Base-by-base conservation (phyloP, 1,140 invertebrate genomes). In the Procambarus clarkii region DNA sequence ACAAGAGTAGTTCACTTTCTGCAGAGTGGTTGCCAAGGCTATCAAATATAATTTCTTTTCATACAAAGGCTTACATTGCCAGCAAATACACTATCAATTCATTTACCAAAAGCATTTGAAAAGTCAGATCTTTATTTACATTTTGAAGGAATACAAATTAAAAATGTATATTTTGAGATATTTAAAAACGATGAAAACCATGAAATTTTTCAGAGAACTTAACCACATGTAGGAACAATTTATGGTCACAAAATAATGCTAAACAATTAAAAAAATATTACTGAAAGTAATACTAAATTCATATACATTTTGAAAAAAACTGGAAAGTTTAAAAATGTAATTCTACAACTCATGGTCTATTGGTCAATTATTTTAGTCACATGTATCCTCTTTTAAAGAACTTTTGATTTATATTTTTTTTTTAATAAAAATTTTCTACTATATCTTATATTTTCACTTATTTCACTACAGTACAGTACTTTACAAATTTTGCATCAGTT, bases 71-170 rank as follows among this genome's bases (percentile, higher is more conserved):
- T 9, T 74, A 74, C 34, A 34, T 5, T 74, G 69, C 5, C 34
- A 5, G 34, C 69, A 34, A 74, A 34, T 74, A 34, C 34, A 24
- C 69, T 21, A 9, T 34, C 24, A 34, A 34, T 74, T 34, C n/a
- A 74, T 74, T 9, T 21, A 74, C 69, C 24, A 74, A 74, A 34
- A 74, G 21, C 0, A 74, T 34, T 74, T 8, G n/a, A 74, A 34
- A 74, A 64, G 60, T 74, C 69, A 74, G 69, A 74, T 74, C 69
- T 74, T 74, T 5, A 74, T 11, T 74, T 21, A 34, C 60, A 64
- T 11, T 64, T 9, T 1, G 15, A 64, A 64, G 60, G 21, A 18
- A 34, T 34, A 34, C 18, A 64, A 64, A 64, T 64, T 4, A 64
- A 64, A 21, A 64, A 18, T 64, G 1, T 21, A 64, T 64, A 4